These are phyloP conservation scores for Ciconia maguari DNA, from an alignment of 2,113 vertebrate genomes.

Conservation along the genomic window DNA sequence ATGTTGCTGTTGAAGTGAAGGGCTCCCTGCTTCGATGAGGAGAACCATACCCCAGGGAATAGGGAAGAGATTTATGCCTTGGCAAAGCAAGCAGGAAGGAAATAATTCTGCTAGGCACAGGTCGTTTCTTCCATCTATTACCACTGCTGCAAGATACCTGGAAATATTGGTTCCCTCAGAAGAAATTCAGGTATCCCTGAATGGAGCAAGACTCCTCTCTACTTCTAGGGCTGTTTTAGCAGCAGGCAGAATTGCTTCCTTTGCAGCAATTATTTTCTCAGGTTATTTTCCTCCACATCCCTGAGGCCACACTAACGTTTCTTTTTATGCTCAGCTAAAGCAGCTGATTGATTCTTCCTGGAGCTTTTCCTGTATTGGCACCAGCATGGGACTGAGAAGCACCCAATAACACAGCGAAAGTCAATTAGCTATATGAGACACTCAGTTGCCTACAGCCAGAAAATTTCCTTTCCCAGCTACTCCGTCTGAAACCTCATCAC, in stretches of 20 bases:
- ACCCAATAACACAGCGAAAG: background rate
- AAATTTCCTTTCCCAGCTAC: background rate
- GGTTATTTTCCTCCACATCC: background rate
- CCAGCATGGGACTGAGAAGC: background rate
- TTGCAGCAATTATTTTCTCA: conserved; percentile 30
- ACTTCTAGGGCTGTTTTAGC: background rate
- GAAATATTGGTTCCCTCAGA: background rate
- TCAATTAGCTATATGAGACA: background rate
- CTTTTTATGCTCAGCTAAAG: conserved; percentile 25
- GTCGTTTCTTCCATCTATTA: background rate
- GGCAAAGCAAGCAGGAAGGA: background rate
- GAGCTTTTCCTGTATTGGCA: background rate
- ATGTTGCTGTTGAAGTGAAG: background rate
- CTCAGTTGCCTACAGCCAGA: background rate
- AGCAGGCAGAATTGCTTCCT: background rate
- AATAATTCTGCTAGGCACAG: background rate
- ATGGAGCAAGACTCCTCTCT: background rate
- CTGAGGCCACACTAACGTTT: background rate
- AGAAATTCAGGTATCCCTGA: background rate
- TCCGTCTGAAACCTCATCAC: background rate
- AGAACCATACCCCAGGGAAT: background rate
- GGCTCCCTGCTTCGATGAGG: background rate
- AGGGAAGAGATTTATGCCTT: background rate
- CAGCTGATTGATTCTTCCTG: conserved; percentile 28
- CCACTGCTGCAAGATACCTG: background rate